These are phyloP conservation scores for Drosophila buzzatii DNA, from an alignment of 2,888 invertebrate species.

Conservation along the genomic window DNA sequence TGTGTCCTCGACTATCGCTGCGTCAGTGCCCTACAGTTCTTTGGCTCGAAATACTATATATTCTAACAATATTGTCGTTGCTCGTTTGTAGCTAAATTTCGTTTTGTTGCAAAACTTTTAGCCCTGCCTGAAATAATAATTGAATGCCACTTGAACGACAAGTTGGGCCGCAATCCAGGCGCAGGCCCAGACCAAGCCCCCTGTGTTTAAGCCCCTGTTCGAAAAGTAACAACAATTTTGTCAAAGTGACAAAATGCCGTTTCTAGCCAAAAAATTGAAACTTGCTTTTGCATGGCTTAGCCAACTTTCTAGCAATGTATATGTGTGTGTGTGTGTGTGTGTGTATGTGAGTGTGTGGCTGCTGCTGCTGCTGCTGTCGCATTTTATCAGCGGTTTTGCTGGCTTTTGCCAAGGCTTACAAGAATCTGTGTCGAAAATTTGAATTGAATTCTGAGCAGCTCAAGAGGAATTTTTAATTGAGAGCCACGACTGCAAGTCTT, in stretches of 20 bases:
- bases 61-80: constrained; percentile 76
- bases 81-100: constrained; percentile 54
- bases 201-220: constrained; percentile 6
- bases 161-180: constrained; percentile 47
- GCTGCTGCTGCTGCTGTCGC: constrained; percentile 27
- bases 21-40: constrained; percentile 43
- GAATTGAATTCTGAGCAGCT: constrained; percentile 75
- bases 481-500: constrained; percentile 60
- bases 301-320: constrained; percentile 40
- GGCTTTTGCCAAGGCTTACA: constrained; percentile 55
- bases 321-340: constrained; percentile 13
- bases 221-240: constrained; percentile 76
- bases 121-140: constrained; percentile 78
- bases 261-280: constrained; percentile 68
- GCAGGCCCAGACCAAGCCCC: neutral
- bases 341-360: constrained; percentile 19
- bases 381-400: constrained; percentile 74
- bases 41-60: constrained; percentile 67
- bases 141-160: constrained; percentile 81
- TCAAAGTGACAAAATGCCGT: constrained; percentile 78
- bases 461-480: constrained; percentile 78
- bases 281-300: constrained; percentile 68
- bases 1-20: constrained; percentile 26
- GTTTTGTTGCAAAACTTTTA: constrained; percentile 62
- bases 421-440: constrained; percentile 62